These are phyloP conservation scores for Scolanthus callimorphus DNA, from an alignment of 92 coral and sea anemone genomes.

Conservation along the genomic window DNA sequence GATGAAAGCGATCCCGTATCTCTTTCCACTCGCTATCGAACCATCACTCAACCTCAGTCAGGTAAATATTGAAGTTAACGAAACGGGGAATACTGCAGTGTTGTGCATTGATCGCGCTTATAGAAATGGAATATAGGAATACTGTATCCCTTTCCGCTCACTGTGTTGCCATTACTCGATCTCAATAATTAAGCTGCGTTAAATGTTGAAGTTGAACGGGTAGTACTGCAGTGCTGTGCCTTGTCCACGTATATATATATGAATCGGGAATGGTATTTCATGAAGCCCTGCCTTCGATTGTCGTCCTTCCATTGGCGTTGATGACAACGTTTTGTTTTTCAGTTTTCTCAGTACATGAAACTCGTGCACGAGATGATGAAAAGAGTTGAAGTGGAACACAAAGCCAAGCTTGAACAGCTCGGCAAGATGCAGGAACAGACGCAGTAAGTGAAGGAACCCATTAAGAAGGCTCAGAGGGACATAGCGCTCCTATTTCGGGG, in stretches of 20 bases:
- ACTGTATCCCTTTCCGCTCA: too few relatives aligned
- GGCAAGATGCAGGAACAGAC: slow-evolving; percentile 96
- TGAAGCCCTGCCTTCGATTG: too few relatives aligned
- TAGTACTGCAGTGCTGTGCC: not conserved
- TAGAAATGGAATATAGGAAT: too few relatives aligned
- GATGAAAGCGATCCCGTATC: slow-evolving; percentile 85
- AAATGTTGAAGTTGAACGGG: not conserved
- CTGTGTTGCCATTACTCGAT: too few relatives aligned
- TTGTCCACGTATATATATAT: too few relatives aligned
- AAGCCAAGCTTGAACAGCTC: slow-evolving; percentile 85
- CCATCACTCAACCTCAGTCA: slow-evolving; percentile 89
- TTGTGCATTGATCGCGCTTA: too few relatives aligned
- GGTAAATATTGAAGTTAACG: slow-evolving; percentile 30
- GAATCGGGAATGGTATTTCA: too few relatives aligned
- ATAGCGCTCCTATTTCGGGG: too few relatives aligned
- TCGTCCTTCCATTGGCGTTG: too few relatives aligned
- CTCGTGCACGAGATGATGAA: slow-evolving; percentile 76
- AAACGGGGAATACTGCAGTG: not conserved
- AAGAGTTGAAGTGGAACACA: slow-evolving; percentile 89
- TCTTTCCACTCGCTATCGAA: slow-evolving; percentile 89
- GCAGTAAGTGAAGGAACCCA: slow-evolving; percentile 43
- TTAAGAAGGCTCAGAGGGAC: too few relatives aligned
- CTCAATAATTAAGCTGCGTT: too few relatives aligned
- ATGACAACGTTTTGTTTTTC: slow-evolving; percentile 1
- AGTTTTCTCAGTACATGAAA: slow-evolving; percentile 92